A percentile compares a stretch with the other conserved stretches of the same genome.
Conservation (phyloP, 2,113 vertebrate species). For the Colistium nudipinnis region DNA sequence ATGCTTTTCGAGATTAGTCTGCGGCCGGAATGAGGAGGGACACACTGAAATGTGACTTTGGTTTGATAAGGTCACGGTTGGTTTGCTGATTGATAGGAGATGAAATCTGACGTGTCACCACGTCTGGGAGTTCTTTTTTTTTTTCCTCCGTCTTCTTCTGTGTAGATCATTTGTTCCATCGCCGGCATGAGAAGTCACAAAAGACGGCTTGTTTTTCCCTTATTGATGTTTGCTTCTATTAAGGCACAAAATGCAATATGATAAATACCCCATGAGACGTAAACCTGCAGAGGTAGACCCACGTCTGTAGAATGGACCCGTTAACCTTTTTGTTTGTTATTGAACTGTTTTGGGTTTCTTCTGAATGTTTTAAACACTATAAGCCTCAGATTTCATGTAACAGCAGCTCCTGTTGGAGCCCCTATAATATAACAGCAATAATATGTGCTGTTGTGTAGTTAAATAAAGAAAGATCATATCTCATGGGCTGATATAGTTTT, state of each 20-base stretch:
- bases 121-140: conserved; percentile 25
- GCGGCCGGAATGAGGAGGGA: conserved; percentile 30
- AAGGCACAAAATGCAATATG: not conserved
- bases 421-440: no score
- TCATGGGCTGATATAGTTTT: not conserved
- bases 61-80: conserved; percentile 27
- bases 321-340: no score
- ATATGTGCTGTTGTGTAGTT: not conserved
- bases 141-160: no score
- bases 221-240: not conserved
- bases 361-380: not conserved
- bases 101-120: conserved; percentile 43
- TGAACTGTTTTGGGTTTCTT: not conserved
- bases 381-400: not conserved
- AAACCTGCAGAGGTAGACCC: not conserved
- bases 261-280: not conserved
- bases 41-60: conserved; percentile 29
- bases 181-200: conserved; percentile 4
- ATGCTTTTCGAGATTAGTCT: conserved; percentile 32
- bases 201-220: not conserved
- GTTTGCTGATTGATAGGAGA: conserved; percentile 39
- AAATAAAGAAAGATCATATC: not conserved
- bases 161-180: conserved; percentile 32
- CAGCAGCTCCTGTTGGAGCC: not conserved
- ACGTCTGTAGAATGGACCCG: not conserved